Evolutionary conservation across 2,113 vertebrate species (phyloP).

Genomic region (Rhegmatorhina hoffmannsi): DNA sequence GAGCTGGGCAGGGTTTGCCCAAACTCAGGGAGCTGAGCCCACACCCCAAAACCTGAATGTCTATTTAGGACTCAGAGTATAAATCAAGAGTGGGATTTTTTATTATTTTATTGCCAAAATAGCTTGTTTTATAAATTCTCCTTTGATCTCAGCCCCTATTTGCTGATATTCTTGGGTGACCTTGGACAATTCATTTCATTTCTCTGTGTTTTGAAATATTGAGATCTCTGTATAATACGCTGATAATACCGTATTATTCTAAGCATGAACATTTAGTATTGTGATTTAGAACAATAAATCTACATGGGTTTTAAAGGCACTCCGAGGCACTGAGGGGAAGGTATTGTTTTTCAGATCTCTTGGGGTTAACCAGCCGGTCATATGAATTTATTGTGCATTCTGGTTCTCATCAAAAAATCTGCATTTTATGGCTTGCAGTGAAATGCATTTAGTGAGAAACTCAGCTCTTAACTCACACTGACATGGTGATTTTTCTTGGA

Average conservation of each 20-base stretch:
- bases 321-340: neutral
- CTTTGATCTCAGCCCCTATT: neutral
- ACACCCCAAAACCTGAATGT: neutral
- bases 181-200: constrained; percentile 37
- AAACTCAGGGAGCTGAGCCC: neutral
- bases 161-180: constrained; percentile 17
- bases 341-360: constrained; percentile 61
- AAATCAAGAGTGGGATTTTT: neutral
- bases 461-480: constrained; percentile 47
- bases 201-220: constrained; percentile 14
- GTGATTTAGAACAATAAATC: constrained; percentile 65
- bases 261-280: constrained; percentile 52
- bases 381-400: constrained; percentile 65
- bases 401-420: constrained; percentile 63
- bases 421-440: constrained; percentile 62
- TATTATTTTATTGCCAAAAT: neutral
- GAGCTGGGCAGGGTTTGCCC: neutral
- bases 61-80: neutral
- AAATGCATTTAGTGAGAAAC: constrained; percentile 43
- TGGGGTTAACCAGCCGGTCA: constrained; percentile 48
- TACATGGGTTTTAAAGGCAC: constrained; percentile 40
- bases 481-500: constrained; percentile 60
- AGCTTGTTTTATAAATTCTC: neutral
- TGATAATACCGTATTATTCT: constrained; percentile 50
- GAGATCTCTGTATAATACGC: neutral